Evolutionary conservation across 2,113 vertebrate species (phyloP), one percentile per base, ranked within the genome.

Genomic region (Neolamprologus variostigma): DNA sequence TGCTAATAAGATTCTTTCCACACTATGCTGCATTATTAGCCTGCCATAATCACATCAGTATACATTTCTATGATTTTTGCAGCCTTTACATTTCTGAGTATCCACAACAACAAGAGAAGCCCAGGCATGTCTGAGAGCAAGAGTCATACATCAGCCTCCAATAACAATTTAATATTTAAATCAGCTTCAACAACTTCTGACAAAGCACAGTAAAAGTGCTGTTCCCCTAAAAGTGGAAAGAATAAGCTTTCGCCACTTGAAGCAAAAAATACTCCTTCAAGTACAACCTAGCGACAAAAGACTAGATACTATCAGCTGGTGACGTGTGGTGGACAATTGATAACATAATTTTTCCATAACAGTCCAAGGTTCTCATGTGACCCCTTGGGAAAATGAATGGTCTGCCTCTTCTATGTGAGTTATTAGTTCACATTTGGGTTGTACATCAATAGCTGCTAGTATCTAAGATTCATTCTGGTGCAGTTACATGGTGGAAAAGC

Each of bases 281-380:
- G 59, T 3, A 63, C 4, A 63, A 11, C 31, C 1, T 35, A 35
- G 59, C 17, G 0, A 66, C 17, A 66, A 66, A 66, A 3, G 61
- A 66, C 31, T 66, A 66, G 61, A 66, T 37, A 12, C 61, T 12
- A 66, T 35, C 10, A 37, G 61, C 31, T 66, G 31, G 61, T 37
- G 31, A 66, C 4, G 0, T 66, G 31, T n/a, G 17, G 2, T 37
- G 17, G 3, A 66, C 61, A 37, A 66, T 37, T n/a, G 61, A 35
- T 35, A 66, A 66, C 9, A 66, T 35, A 12, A 35, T 66, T 7
- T 35, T 66, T 66, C 61, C 17, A 66, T 35, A 12, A 0, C 0
- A 35, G 31, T 35, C 6, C 61, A 66, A 66, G 59, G 17, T 66
- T 66, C 17, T 66, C 0, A 66, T 66, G 31, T 63, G 4, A 11